Evolutionary conservation across 2,888 invertebrate species (phyloP).

Genomic region (Polietes domitor): DNA sequence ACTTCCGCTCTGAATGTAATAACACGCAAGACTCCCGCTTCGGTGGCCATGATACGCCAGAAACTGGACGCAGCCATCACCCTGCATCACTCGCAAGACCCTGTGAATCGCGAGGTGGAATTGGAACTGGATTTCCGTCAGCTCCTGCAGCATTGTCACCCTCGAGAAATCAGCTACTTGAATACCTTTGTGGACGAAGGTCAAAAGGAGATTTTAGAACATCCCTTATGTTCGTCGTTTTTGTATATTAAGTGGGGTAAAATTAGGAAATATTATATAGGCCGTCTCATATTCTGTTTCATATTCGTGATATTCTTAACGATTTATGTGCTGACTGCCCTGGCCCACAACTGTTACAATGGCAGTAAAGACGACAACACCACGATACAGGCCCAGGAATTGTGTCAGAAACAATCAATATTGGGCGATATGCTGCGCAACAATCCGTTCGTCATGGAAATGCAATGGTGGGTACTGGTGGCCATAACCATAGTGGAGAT

Average conservation of each 20-base stretch:
- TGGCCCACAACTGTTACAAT: constrained; percentile 93
- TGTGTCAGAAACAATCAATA: constrained; percentile 90
- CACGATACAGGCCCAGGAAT: constrained; percentile 86
- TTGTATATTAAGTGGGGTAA: constrained; percentile 94
- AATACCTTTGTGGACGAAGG: constrained; percentile 94
- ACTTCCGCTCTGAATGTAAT: constrained; percentile 93
- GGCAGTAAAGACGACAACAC: constrained; percentile 89
- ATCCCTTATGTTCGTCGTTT: constrained; percentile 93
- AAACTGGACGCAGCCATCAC: constrained; percentile 91
- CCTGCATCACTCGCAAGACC: constrained; percentile 88
- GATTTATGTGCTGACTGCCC: constrained; percentile 89
- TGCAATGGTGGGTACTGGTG: constrained; percentile 91
- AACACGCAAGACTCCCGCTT: constrained; percentile 92
- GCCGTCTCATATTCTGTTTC: constrained; percentile 88
- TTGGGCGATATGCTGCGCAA: constrained; percentile 88
- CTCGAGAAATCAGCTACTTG: constrained; percentile 91
- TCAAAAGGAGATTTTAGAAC: constrained; percentile 92
- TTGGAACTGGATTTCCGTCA: constrained; percentile 91
- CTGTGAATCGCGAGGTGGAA: constrained; percentile 90
- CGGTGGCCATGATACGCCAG: constrained; percentile 90
- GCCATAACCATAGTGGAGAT: constrained; percentile 91
- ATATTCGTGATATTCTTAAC: constrained; percentile 91
- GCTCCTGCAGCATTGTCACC: constrained; percentile 90
- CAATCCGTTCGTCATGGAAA: constrained; percentile 89
- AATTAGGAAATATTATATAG: constrained; percentile 93